Evolutionary conservation across 1,140 invertebrate genomes (phyloP).

Genomic region (Rhopalosiphum padi): DNA sequence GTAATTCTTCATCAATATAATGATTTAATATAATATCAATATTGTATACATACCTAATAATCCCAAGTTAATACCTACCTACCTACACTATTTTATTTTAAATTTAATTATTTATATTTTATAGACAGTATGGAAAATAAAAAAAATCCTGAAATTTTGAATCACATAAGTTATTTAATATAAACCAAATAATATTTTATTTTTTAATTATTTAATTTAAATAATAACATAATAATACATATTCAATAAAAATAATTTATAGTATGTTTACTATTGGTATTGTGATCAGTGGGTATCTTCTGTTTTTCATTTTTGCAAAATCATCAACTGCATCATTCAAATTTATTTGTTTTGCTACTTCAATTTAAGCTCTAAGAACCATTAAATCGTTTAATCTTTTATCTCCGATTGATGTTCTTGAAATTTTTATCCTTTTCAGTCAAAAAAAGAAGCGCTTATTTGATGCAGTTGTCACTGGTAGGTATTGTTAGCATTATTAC

Average conservation of each 20-base stretch:
- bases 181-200: background rate
- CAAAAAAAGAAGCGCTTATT: background rate
- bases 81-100: too few relatives aligned
- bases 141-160: background rate
- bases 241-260: background rate
- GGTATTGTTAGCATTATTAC: background rate
- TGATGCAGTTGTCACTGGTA: background rate
- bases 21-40: too few relatives aligned
- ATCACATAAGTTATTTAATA: slow-evolving; percentile 12
- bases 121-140: too few relatives aligned
- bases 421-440: background rate
- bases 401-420: background rate
- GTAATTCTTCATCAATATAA: too few relatives aligned
- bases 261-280: background rate
- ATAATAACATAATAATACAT: background rate
- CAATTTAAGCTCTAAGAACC: background rate
- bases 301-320: background rate
- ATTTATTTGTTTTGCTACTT: background rate
- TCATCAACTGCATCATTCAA: background rate
- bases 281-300: background rate
- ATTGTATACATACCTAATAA: too few relatives aligned
- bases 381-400: background rate
- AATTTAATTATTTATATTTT: too few relatives aligned
- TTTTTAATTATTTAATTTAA: background rate
- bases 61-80: too few relatives aligned